Evolutionary conservation across 1,140 invertebrate genomes (phyloP).

Genomic region (Plectrocnemia conspersa): DNA sequence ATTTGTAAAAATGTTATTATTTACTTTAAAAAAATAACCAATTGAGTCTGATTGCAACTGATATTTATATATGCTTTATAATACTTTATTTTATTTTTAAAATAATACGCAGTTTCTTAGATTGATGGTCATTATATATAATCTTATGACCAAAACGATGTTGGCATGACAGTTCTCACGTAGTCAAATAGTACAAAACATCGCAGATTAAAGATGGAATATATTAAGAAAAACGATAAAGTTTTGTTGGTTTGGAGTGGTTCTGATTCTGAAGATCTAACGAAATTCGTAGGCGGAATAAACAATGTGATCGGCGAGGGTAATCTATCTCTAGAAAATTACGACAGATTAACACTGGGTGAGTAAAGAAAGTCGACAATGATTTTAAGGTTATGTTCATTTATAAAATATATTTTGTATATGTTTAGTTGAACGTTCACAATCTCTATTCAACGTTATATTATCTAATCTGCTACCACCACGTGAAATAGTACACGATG

Average conservation of each 20-base stretch:
- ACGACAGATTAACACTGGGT: slow-evolving; percentile 44
- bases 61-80: no score
- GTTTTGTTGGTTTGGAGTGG: slow-evolving; percentile 46
- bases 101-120: no score
- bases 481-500: slow-evolving; percentile 44
- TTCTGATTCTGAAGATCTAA: slow-evolving; percentile 40
- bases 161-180: no score
- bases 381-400: neutral
- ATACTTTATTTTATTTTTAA: no score
- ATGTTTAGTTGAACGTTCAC: slow-evolving; percentile 49
- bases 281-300: slow-evolving; percentile 42
- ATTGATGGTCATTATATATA: no score
- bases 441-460: slow-evolving; percentile 56
- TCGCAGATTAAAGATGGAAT: slow-evolving; percentile 39
- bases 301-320: slow-evolving; percentile 38
- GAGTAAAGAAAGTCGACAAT: slow-evolving; percentile 26
- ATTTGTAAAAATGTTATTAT: no score
- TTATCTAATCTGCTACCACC: slow-evolving; percentile 52
- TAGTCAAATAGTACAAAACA: no score
- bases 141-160: no score
- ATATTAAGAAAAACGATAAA: slow-evolving; percentile 41
- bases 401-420: slow-evolving; percentile 13
- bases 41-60: no score
- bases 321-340: slow-evolving; percentile 46
- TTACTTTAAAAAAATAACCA: no score